These are phyloP conservation scores for Puffinus mauretanicus DNA, from an alignment of 2,113 vertebrate species.

Conservation along the genomic window DNA sequence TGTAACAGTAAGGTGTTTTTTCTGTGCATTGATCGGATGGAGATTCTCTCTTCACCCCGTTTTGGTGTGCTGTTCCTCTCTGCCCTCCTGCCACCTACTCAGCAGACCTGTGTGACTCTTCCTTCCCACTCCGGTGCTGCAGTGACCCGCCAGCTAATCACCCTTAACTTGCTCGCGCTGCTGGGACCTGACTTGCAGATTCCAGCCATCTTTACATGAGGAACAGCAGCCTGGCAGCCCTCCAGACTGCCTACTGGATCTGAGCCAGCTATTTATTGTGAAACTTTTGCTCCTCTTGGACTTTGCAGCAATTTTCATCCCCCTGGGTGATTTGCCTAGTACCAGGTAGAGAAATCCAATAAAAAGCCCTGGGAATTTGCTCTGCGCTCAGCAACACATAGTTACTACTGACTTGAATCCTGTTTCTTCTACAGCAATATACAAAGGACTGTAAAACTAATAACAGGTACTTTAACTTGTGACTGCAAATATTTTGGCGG, in stretches of 20 bases:
- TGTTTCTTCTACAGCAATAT: constrained; percentile 24
- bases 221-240: neutral
- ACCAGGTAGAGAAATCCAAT: constrained; percentile 41
- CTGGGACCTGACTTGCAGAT: constrained; percentile 15
- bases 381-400: neutral
- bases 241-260: constrained; percentile 10
- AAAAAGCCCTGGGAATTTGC: constrained; percentile 30
- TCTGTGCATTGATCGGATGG: neutral
- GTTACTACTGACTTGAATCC: neutral
- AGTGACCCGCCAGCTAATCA: rapidly evolving
- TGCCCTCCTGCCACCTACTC: neutral
- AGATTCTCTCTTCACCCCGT: neutral
- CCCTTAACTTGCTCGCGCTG: neutral
- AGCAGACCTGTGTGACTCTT: neutral
- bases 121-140: neutral
- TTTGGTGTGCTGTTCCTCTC: neutral
- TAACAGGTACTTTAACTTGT: constrained; percentile 13
- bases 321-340: constrained; percentile 17
- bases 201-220: neutral
- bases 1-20: neutral
- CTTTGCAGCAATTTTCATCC: constrained; percentile 38
- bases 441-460: neutral
- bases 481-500: neutral
- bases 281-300: constrained; percentile 41
- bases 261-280: constrained; percentile 18